These are phyloP conservation scores for Microtus pennsylvanicus DNA, from an alignment of 2,113 vertebrate genomes.

Conservation along the genomic window DNA sequence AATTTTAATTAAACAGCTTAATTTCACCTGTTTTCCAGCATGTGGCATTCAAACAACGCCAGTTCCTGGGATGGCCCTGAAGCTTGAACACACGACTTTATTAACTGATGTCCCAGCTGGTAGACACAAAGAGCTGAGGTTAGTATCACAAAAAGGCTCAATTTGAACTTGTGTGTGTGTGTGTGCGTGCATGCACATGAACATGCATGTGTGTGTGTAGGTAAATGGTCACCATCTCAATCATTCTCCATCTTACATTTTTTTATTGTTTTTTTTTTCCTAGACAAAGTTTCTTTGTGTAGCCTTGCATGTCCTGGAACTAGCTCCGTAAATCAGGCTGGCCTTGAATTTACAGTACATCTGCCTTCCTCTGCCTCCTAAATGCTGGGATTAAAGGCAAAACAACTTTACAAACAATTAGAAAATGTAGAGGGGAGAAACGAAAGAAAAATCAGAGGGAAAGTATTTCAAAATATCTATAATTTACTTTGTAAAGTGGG, in stretches of 20 bases:
- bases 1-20: not conserved
- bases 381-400: not conserved
- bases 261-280: not conserved
- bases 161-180: not conserved
- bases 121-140: slow-evolving; percentile 43
- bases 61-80: slow-evolving; percentile 60
- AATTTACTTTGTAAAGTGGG: not conserved
- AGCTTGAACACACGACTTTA: slow-evolving; percentile 44
- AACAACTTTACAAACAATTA: not conserved
- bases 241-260: not conserved
- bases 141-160: not conserved
- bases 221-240: not conserved
- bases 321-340: not conserved
- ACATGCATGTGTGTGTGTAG: not conserved
- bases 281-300: not conserved
- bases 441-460: not conserved
- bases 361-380: not conserved
- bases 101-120: not conserved
- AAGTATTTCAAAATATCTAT: not conserved
- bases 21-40: not conserved
- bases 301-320: not conserved
- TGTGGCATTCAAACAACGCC: not conserved
- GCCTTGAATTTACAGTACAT: not conserved
- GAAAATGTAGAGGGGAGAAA: accelerated
- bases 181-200: not conserved